Percentiles rank a stretch among this genome's conserved stretches.
Evolutionary conservation across 2,797 vertebrate species (phyloP).

Genomic region (Myotis pilosus): DNA sequence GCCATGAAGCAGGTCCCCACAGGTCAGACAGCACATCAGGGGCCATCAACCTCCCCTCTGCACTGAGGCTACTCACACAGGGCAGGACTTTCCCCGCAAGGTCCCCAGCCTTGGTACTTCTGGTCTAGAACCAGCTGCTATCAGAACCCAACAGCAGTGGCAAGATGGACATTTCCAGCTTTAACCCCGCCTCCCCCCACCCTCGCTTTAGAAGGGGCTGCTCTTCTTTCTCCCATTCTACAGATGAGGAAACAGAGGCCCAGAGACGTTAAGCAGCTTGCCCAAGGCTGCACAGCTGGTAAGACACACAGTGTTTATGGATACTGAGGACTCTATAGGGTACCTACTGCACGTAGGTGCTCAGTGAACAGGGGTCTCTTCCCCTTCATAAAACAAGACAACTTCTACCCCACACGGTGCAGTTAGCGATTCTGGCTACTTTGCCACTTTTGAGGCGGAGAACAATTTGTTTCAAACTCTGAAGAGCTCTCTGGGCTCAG

Average conservation of each 20-base stretch:
- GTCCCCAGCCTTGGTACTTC: not conserved
- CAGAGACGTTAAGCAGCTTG: not conserved
- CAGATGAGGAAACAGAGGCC: not conserved
- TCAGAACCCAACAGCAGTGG: not conserved
- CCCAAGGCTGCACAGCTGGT: not conserved
- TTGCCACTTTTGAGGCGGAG: not conserved
- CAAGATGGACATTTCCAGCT: not conserved
- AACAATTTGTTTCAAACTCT: conserved; percentile 3
- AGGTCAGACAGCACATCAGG: too few species aligned
- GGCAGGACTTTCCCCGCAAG: not conserved
- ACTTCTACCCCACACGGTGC: not conserved
- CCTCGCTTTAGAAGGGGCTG: not conserved
- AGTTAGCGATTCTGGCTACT: not conserved
- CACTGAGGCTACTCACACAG: not conserved
- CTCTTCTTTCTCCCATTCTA: not conserved
- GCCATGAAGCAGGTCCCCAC: not conserved
- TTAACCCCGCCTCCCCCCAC: not conserved
- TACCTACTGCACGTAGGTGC: not conserved
- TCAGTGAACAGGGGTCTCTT: not conserved
- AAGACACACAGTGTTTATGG: not conserved
- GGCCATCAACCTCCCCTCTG: not conserved
- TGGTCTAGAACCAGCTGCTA: not conserved
- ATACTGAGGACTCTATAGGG: not conserved
- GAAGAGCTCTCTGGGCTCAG: not conserved
- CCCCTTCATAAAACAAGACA: not conserved